These are phyloP conservation scores for Zootermopsis nevadensis DNA, from an alignment of 2,888 invertebrate species.

Conservation along the genomic window DNA sequence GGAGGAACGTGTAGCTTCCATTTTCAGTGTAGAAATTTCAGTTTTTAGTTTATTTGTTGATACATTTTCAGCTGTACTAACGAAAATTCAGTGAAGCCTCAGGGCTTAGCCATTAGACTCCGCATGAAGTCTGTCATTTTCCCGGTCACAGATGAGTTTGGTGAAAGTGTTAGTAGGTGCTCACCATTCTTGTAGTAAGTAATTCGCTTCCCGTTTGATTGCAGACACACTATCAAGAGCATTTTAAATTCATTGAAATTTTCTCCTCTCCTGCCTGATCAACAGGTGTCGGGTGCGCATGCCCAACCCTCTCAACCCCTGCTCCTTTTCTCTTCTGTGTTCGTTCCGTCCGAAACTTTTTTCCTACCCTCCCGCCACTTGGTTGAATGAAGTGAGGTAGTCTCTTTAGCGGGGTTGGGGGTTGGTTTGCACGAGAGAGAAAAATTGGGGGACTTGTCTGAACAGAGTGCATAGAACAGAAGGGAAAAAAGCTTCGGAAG, in stretches of 20 bases:
- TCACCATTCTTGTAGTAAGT: not conserved
- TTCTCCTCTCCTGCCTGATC: conserved; percentile 39
- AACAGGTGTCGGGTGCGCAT: conserved; percentile 44
- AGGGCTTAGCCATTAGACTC: too few relatives aligned
- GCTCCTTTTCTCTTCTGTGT: conserved; percentile 44
- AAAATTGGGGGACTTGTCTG: conserved; percentile 53
- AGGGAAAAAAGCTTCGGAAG: conserved; percentile 34
- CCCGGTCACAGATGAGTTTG: too few relatives aligned
- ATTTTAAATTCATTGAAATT: conserved; percentile 54
- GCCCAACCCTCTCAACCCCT: conserved; percentile 34
- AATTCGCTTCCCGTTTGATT: conserved; percentile 26
- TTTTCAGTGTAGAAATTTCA: too few relatives aligned
- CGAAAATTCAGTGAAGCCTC: too few relatives aligned
- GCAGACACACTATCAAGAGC: conserved; percentile 46
- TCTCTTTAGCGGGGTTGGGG: not conserved
- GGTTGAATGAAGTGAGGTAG: conserved; percentile 48
- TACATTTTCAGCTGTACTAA: too few relatives aligned
- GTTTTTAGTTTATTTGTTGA: too few relatives aligned
- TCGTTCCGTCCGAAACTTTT: conserved; percentile 42
- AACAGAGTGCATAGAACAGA: conserved; percentile 44
- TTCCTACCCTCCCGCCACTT: conserved; percentile 28
- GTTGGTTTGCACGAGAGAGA: conserved; percentile 47
- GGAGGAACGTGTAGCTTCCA: too few relatives aligned
- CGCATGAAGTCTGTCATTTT: too few relatives aligned
- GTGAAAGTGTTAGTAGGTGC: too few relatives aligned